Conservation (phyloP, 1,140 invertebrate genomes). For the Diploscapter pachys region DNA sequence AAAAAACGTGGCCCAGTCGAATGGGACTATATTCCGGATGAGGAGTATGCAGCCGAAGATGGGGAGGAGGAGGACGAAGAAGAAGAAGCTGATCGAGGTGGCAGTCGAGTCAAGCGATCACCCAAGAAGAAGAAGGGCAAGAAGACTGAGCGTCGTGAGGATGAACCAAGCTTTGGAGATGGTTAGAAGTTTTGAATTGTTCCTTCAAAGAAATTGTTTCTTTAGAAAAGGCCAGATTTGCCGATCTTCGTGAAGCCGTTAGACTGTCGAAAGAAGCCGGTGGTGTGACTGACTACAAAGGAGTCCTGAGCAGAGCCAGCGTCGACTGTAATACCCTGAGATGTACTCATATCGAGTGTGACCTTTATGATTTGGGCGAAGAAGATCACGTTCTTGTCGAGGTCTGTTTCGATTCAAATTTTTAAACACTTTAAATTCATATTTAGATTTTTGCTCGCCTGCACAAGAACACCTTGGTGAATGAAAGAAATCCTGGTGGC, state of each 20-base stretch:
- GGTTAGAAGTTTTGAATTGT: not conserved
- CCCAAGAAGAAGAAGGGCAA: slow-evolving; percentile 21
- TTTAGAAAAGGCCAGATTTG: slow-evolving; percentile 29
- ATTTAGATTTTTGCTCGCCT: slow-evolving; percentile 46
- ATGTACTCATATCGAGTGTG: slow-evolving; percentile 56
- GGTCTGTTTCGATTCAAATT: slow-evolving; percentile 10
- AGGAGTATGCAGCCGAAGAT: slow-evolving; percentile 25
- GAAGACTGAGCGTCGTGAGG: slow-evolving; percentile 16
- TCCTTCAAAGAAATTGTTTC: not conserved
- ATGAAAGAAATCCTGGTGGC: slow-evolving; percentile 46
- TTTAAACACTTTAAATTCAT: not conserved
- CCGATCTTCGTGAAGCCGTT: slow-evolving; percentile 48
- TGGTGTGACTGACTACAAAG: slow-evolving; percentile 49
- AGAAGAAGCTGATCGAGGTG: slow-evolving; percentile 22
- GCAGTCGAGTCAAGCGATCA: slow-evolving; percentile 20
- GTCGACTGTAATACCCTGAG: slow-evolving; percentile 50
- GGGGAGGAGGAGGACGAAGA: slow-evolving; percentile 24
- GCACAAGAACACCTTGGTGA: slow-evolving; percentile 56
- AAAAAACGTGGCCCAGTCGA: slow-evolving; percentile 25
- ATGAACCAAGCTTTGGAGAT: slow-evolving; percentile 5
- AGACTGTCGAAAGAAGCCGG: slow-evolving; percentile 45
- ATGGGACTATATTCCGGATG: slow-evolving; percentile 34
- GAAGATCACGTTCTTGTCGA: slow-evolving; percentile 57
- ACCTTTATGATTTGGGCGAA: slow-evolving; percentile 50
- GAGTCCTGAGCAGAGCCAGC: slow-evolving; percentile 40